Percentiles rank a stretch among this genome's conserved stretches.
These are phyloP conservation scores for Clusia tigrina DNA, from an alignment of 2,888 invertebrate species.

Conservation along the genomic window DNA sequence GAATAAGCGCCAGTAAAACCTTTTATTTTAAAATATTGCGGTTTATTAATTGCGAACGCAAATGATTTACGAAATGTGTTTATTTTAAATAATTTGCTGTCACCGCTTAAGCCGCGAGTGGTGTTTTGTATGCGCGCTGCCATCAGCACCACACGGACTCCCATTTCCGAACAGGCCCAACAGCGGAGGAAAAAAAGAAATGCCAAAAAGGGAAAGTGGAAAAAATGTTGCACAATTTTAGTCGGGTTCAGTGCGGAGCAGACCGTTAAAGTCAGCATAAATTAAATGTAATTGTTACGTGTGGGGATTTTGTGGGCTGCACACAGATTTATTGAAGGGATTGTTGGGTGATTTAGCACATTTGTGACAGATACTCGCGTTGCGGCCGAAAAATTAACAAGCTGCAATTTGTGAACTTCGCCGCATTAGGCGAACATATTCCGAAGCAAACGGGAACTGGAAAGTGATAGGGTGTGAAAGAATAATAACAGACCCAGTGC, in stretches of 20 bases:
- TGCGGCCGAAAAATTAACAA: too few relatives aligned
- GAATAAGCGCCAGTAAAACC: background rate
- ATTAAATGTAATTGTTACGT: conserved; percentile 28
- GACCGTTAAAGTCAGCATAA: conserved; percentile 28
- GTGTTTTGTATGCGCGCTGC: background rate
- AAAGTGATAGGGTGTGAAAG: too few relatives aligned
- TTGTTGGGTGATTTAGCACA: too few relatives aligned
- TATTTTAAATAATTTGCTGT: background rate
- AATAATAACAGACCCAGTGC: too few relatives aligned
- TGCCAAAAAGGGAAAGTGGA: background rate
- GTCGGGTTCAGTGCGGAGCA: background rate
- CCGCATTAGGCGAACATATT: too few relatives aligned
- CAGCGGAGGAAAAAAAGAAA: background rate
- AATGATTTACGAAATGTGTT: conserved; percentile 11
- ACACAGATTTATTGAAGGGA: background rate
- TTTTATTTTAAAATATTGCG: conserved; percentile 7
- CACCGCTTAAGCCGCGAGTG: background rate
- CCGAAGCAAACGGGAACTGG: too few relatives aligned
- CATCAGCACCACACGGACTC: too few relatives aligned
- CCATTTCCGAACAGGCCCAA: background rate
- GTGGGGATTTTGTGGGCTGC: conserved; percentile 22
- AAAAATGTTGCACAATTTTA: conserved; percentile 1
- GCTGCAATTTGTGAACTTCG: too few relatives aligned
- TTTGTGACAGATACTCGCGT: too few relatives aligned
- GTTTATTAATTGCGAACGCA: conserved; percentile 10